Evolutionary conservation across 2,113 vertebrate genomes (phyloP).

Genomic region (Chrysemys picta): DNA sequence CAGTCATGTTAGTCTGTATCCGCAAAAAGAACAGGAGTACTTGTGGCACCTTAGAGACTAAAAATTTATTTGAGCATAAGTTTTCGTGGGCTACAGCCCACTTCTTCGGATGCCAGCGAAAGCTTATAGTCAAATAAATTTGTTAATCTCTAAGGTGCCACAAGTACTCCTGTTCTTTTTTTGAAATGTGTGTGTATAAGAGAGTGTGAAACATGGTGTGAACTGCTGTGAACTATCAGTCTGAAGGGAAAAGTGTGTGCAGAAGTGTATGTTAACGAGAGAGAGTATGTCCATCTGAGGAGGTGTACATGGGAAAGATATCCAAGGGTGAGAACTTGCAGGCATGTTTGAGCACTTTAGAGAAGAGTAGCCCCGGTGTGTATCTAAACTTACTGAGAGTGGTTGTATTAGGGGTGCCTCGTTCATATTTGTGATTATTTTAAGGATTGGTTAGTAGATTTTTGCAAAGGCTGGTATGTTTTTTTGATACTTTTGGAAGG

Average conservation of each 20-base stretch:
- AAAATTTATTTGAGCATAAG: no score
- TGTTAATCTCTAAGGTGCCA: no score
- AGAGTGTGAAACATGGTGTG: no score
- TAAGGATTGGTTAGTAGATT: neutral
- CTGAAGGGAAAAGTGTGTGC: accelerated
- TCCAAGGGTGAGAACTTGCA: neutral
- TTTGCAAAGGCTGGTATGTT: neutral
- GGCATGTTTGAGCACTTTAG: neutral
- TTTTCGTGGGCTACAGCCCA: no score
- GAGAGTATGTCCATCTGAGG: neutral
- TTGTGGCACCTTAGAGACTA: no score
- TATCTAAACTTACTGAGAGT: neutral
- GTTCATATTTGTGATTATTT: neutral
- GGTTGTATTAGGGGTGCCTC: neutral
- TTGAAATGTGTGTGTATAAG: neutral
- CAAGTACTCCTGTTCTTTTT: no score
- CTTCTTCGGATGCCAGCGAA: no score
- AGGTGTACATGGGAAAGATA: neutral
- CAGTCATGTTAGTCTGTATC: no score
- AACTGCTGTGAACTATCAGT: no score
- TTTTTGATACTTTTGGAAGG: neutral
- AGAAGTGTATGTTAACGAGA: neutral
- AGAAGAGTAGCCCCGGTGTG: neutral
- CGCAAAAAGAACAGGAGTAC: no score
- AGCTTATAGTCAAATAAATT: no score